Base-by-base conservation (phyloP, 2,888 invertebrate species). In the Salticus scenicus region DNA sequence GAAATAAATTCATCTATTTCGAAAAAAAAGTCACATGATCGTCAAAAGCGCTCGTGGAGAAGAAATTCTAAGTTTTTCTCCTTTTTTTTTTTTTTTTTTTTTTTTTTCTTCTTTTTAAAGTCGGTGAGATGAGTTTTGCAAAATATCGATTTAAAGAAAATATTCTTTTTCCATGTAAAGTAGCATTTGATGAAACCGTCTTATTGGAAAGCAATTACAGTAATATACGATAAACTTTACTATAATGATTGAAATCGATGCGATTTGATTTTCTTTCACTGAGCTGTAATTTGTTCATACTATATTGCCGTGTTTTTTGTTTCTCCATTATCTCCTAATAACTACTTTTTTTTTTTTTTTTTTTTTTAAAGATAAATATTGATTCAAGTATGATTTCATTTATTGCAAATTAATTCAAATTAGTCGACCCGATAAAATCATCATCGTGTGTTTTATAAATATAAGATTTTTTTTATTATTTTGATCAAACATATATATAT, bases 181-280 rank as follows among this genome's bases (percentile, higher is more conserved):
- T 71, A 41, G 33, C 42, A 82, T 82, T 82, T 82, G 82, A 82
- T 82, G 75, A 71, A 82, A 71, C 69, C 64, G 42, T 82, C n/a
- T 42, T 71, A 82, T 82, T 82, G 75, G 75, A 82, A 82, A 82
- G 82, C 71, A 82, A 75, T 82, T 82, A 82, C 20, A n/a, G 33
- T 67, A 33, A 67, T 57, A 24, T 57, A 24, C 57, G 24, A 24
- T 57, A 57, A 24, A 24, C 5, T n/a, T 57, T 57, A 57, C 57
- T 20, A 57, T 57, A 24, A 57, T 24, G 57, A 10, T 57, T 7
- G 2, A 2, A 10, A 47, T 47, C 42, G 42, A 14, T 47, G 10
- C 1, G 14, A 14, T 7, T 37, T 37, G 42, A 47, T 17, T 47
- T 47, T 47, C 10, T 47, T 47, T 14, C 42, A n/a, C n/a, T n/a